A percentile compares a stretch with the other conserved stretches of the same genome.
phyloP scores from a whole-genome alignment of 1,140 invertebrate species.

The Bursaphelenchus mucronatus region DNA sequence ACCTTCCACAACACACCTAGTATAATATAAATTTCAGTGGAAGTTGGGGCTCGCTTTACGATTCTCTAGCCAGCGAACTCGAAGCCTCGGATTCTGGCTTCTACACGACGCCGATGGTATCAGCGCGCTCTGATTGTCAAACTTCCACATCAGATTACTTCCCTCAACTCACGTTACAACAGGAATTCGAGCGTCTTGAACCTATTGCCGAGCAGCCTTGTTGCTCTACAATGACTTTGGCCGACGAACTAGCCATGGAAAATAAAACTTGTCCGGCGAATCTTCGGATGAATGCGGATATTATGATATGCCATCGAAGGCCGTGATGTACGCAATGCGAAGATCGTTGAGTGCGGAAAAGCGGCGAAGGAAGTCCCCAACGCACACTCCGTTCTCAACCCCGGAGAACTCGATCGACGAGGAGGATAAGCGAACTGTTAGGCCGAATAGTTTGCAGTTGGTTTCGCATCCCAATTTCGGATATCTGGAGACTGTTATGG shows the following conservation, averaged over 20 bases:
- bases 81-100: slow-evolving; percentile 43
- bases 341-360: slow-evolving; percentile 6
- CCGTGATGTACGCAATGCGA: slow-evolving; percentile 7
- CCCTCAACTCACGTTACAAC: too few species aligned
- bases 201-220: too few species aligned
- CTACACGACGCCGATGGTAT: slow-evolving; percentile 33
- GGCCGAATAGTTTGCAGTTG: neutral
- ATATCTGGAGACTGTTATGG: neutral
- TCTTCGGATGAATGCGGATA: neutral
- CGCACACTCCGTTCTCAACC: slow-evolving; percentile 1
- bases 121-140: slow-evolving; percentile 11
- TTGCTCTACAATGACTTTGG: neutral
- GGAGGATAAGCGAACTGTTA: neutral
- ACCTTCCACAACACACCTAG: neutral
- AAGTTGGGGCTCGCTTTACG: slow-evolving; percentile 34
- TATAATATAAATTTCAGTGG: slow-evolving; percentile 8
- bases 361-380: neutral
- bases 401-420: slow-evolving; percentile 3
- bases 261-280: neutral
- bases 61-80: slow-evolving; percentile 43
- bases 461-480: neutral
- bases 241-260: neutral
- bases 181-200: too few species aligned
- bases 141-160: neutral
- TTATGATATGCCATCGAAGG: slow-evolving; percentile 16